Evolutionary conservation across 2,797 vertebrate species (phyloP), one percentile per base, ranked within the genome.

Genomic region (Semaprochilodus insignis): DNA sequence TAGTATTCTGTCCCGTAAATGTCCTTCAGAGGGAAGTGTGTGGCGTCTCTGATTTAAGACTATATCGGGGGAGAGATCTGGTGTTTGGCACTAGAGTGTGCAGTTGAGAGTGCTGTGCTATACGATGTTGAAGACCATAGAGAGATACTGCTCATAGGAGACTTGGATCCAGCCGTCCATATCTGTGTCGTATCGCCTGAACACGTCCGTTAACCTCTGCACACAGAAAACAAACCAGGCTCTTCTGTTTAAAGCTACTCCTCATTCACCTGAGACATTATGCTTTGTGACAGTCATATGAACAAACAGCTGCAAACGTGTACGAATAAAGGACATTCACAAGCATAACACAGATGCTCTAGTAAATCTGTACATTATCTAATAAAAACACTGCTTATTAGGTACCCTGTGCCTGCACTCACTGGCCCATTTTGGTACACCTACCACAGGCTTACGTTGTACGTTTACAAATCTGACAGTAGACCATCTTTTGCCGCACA

Each of bases 161-260:
- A 99, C 96, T 90, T 99, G 97, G 88, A 99, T 98, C 98, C 98
- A 99, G 91, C 98, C 98, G 0, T 99, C 98, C 81, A 98, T 97
- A 88, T 99, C 98, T 0, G 98, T 99, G 66, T 99, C 98, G 0
- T 97, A 98, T 23, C 97, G 94, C 71, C 98, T 94, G 93, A 99
- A 99, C 81, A 98, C 95, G 6, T 99, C 97, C 0, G 98, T 99
- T 94, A 99, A 89, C 93, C 97, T 97, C 98, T 99, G 94, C 25
- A 83, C 81, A 84, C 78, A 78, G 0, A 82, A 48, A 54, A 81
- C 4, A 57, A 63, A 79, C 62, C 71, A 11, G 21, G 16, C 21
- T 21, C 15, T 8, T 15, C 73, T 17, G 10, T 51, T n/a, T 34
- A 48, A 70, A 70, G 65, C 36, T 40, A 40, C 7, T 40, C 48